A percentile compares a stretch with the other conserved stretches of the same genome.
Conservation (phyloP, 1,140 invertebrate genomes). For the Drosophila takahashii region DNA sequence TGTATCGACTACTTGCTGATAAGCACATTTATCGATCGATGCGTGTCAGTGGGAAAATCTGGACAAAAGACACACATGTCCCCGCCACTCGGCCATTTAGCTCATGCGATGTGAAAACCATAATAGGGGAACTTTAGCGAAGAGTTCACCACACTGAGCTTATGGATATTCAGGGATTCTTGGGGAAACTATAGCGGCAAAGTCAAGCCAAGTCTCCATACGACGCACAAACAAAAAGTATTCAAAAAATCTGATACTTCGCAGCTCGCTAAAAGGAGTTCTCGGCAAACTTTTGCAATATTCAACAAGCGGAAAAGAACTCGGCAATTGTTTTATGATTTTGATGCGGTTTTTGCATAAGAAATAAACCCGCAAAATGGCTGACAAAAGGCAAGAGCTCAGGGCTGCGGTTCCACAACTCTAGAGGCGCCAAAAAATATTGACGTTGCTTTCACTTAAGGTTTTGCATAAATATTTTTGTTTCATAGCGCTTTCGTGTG, state of each 20-base stretch:
- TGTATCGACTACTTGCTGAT: slow-evolving; percentile 62
- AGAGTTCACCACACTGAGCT: not conserved
- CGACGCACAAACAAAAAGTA: not conserved
- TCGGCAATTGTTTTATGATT: slow-evolving; percentile 44
- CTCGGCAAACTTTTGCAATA: slow-evolving; percentile 18
- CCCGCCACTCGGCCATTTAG: slow-evolving; percentile 15
- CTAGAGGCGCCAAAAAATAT: slow-evolving; percentile 57
- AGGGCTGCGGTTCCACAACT: slow-evolving; percentile 2
- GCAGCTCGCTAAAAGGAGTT: not conserved
- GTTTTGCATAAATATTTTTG: slow-evolving; percentile 76
- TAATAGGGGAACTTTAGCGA: slow-evolving; percentile 21
- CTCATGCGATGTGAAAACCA: slow-evolving; percentile 5
- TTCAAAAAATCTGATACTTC: slow-evolving; percentile 1
- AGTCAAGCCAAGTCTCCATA: not conserved
- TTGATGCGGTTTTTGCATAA: slow-evolving; percentile 61
- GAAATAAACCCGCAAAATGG: slow-evolving; percentile 55
- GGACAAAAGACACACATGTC: slow-evolving; percentile 38
- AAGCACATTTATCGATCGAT: slow-evolving; percentile 77
- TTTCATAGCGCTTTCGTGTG: slow-evolving; percentile 47
- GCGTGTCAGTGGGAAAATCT: slow-evolving; percentile 30
- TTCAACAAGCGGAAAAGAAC: slow-evolving; percentile 13
- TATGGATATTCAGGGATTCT: slow-evolving; percentile 1
- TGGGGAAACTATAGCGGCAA: not conserved
- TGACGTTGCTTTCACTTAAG: slow-evolving; percentile 58
- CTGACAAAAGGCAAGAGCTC: slow-evolving; percentile 19